phyloP scores from a whole-genome alignment of 2,797 vertebrate genomes.

The Hypotaenidia okinawae region DNA sequence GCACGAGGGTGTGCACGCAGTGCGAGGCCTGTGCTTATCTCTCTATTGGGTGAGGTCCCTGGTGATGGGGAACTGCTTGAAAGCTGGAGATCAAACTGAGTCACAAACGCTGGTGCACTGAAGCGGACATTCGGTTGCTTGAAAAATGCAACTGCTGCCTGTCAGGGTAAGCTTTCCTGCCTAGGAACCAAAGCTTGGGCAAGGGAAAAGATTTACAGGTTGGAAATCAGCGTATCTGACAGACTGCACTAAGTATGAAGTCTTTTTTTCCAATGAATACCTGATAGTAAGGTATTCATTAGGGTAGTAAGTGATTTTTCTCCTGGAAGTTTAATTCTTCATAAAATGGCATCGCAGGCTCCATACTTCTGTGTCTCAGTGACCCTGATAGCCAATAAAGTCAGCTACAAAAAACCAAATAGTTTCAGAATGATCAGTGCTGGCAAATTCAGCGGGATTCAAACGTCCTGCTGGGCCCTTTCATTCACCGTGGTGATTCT shows the following conservation, averaged over 20 bases:
- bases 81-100: not conserved
- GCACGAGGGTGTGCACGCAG: not conserved
- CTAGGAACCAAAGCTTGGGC: not conserved
- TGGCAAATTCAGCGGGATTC: not conserved
- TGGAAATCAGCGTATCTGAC: not conserved
- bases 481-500: not conserved
- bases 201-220: not conserved
- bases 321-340: not conserved
- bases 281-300: not conserved
- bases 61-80: fast-evolving
- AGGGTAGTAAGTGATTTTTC: not conserved
- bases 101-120: not conserved
- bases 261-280: not conserved
- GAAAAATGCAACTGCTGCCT: not conserved
- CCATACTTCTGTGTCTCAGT: not conserved
- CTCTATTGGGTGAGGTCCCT: not conserved
- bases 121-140: not conserved
- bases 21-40: not conserved
- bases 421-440: not conserved
- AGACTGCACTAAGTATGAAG: not conserved
- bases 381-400: not conserved
- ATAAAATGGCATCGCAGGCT: not conserved
- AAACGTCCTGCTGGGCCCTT: not conserved
- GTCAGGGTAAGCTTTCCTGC: not conserved
- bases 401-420: not conserved